Conservation (phyloP, 2,113 vertebrate genomes). For the Megaceryle torquata region DNA sequence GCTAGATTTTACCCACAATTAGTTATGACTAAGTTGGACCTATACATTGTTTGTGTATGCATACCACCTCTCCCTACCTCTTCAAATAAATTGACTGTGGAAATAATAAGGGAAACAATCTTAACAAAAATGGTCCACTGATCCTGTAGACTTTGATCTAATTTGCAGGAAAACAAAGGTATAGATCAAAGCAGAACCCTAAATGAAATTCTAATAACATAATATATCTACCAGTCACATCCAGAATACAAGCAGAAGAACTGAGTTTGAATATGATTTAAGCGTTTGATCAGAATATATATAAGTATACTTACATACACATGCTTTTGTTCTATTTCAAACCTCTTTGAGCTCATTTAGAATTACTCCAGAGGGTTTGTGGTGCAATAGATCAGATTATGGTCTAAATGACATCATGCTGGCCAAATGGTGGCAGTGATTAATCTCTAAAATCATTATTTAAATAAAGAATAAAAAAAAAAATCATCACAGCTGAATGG, state of each 20-base stretch:
- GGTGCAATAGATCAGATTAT: neutral
- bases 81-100: neutral
- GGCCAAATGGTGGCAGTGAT: neutral
- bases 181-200: neutral
- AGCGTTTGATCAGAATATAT: neutral
- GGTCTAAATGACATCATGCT: neutral
- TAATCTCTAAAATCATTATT: neutral
- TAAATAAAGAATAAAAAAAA: neutral
- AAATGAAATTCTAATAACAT: neutral
- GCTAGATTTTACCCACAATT: neutral
- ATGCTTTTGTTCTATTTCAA: neutral
- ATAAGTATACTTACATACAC: neutral
- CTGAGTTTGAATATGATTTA: neutral
- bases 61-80: neutral
- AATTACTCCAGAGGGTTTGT: neutral
- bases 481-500: neutral
- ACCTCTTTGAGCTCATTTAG: neutral
- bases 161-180: neutral
- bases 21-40: neutral
- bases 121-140: neutral
- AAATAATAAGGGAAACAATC: neutral
- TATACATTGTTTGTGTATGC: accelerated
- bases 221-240: neutral
- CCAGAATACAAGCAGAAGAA: neutral
- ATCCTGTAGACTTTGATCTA: neutral